These are phyloP conservation scores for Amphiprion percula DNA, from an alignment of 2,113 vertebrate genomes.

Conservation along the genomic window DNA sequence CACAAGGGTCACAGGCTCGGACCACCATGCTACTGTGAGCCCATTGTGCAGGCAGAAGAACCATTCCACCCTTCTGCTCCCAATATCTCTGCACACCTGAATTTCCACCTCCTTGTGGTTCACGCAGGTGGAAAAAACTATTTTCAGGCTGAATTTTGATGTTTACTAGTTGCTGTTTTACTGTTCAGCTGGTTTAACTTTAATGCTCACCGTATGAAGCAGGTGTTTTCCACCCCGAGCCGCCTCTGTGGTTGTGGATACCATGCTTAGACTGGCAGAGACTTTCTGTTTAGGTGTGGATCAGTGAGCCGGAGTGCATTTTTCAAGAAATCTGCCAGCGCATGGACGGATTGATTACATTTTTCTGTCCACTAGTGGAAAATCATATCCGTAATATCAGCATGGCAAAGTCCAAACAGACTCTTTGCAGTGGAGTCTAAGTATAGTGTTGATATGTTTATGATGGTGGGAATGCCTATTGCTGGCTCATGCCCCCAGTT, in stretches of 20 bases:
- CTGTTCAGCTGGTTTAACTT: constrained; percentile 37
- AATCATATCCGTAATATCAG: constrained; percentile 51
- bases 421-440: constrained; percentile 47
- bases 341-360: constrained; percentile 50
- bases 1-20: constrained; percentile 52
- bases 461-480: constrained; percentile 33
- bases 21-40: constrained; percentile 23
- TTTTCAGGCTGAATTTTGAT: constrained; percentile 21
- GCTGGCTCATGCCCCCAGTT: constrained; percentile 33
- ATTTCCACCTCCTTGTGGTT: constrained; percentile 30
- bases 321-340: constrained; percentile 32
- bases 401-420: constrained; percentile 54
- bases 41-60: background rate
- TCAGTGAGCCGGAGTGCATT: constrained; percentile 52
- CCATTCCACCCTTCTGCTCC: constrained; percentile 47
- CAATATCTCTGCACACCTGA: constrained; percentile 17
- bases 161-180: constrained; percentile 41
- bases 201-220: constrained; percentile 29
- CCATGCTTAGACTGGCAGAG: constrained; percentile 49
- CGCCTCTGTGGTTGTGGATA: constrained; percentile 17
- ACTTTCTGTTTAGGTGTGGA: constrained; percentile 53
- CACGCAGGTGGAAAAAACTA: constrained; percentile 32
- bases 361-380: constrained; percentile 53
- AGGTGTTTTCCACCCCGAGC: constrained; percentile 52
- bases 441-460: constrained; percentile 54